Percentiles rank a stretch among this genome's conserved stretches.
Conservation (phyloP, 1,140 invertebrate genomes). For the Kradibia gibbosae region DNA sequence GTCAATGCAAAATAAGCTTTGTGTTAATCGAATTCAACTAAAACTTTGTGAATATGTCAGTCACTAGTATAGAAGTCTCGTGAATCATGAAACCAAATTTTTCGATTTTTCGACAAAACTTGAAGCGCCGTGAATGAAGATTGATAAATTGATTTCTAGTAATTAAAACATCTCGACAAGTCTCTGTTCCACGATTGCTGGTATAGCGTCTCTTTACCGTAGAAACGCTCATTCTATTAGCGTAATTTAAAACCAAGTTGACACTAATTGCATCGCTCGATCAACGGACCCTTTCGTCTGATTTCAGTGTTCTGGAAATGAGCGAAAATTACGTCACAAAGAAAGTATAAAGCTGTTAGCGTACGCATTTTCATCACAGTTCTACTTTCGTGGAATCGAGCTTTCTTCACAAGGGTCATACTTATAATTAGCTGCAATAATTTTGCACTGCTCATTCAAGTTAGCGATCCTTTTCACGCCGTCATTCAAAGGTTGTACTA, state of each 20-base stretch:
- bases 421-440: too few species aligned
- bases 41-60: not conserved
- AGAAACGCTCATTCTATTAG: conserved; percentile 24
- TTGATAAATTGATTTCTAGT: conserved; percentile 13
- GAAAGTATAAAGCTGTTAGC: not conserved
- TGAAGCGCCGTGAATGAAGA: not conserved
- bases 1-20: not conserved
- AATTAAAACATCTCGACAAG: conserved; percentile 35
- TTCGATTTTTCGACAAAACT: not conserved
- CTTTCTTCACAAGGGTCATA: too few species aligned
- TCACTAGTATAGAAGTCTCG: not conserved
- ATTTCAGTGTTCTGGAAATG: not conserved
- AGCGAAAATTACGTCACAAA: not conserved
- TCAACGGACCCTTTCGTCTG: conserved; percentile 32
- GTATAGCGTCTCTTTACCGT: not conserved
- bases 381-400: too few species aligned
- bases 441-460: too few species aligned
- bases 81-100: not conserved
- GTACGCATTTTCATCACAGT: too few species aligned
- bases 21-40: not conserved
- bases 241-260: not conserved
- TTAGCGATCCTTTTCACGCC: too few species aligned
- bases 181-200: not conserved
- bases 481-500: too few species aligned
- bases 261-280: conserved; percentile 43